phyloP scores from a whole-genome alignment of 2,113 vertebrate genomes.

The Porphyrio hochstetteri region DNA sequence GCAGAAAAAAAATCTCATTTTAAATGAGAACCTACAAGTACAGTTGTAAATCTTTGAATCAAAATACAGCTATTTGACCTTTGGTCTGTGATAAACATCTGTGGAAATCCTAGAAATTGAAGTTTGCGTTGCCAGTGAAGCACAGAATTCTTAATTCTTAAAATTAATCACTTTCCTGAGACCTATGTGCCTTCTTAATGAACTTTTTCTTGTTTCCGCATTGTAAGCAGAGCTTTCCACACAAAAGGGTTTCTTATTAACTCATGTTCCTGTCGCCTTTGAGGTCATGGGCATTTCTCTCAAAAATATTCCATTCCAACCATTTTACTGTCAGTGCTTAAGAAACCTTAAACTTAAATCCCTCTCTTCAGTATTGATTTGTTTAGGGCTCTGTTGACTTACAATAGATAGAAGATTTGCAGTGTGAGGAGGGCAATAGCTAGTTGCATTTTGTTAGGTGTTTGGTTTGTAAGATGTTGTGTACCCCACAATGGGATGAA shows the following conservation, averaged over 20 bases:
- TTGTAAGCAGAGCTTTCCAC: neutral
- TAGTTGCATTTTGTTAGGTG: neutral
- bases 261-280: neutral
- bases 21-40: neutral
- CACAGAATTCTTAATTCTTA: neutral
- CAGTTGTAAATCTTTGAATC: neutral
- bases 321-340: neutral
- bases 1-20: neutral
- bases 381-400: neutral
- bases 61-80: neutral
- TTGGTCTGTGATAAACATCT: neutral
- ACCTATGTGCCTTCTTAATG: neutral
- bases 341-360: neutral
- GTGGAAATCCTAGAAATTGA: neutral
- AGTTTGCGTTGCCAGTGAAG: neutral
- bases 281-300: neutral
- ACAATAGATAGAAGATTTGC: neutral
- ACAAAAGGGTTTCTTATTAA: neutral
- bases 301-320: neutral
- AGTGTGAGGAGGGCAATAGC: neutral
- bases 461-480: neutral
- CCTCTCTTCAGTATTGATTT: neutral
- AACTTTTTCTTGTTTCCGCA: neutral
- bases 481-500: neutral
- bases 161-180: neutral